Conservation (phyloP, 1,140 invertebrate species). For the Chrysopa pallens region DNA sequence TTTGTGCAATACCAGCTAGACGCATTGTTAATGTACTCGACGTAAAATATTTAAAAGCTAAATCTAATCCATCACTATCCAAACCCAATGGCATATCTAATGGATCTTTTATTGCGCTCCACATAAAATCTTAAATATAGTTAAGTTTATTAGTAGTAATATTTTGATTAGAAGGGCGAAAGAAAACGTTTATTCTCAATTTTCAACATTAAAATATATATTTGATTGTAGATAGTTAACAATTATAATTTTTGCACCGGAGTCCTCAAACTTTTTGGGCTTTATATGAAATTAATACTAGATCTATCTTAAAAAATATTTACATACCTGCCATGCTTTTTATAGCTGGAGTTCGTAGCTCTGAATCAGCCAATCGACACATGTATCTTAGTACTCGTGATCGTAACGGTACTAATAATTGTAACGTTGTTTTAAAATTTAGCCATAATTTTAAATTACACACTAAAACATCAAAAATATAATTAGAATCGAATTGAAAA, state of each 20-base stretch:
- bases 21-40: constrained; percentile 85
- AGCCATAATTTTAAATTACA: constrained; percentile 90
- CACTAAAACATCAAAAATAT: constrained; percentile 23
- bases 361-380: constrained; percentile 82
- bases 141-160: neutral
- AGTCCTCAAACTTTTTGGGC: no score
- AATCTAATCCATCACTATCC: constrained; percentile 72
- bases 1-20: constrained; percentile 76
- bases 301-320: no score
- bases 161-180: neutral
- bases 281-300: no score
- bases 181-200: neutral
- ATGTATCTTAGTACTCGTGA: constrained; percentile 78
- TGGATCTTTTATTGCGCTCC: constrained; percentile 83
- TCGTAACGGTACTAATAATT: constrained; percentile 70
- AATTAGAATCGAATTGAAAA: no score
- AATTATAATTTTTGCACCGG: no score
- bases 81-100: constrained; percentile 70
- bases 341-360: constrained; percentile 65
- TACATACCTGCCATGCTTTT: constrained; percentile 69
- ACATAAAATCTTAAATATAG: constrained; percentile 71
- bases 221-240: no score
- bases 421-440: constrained; percentile 74
- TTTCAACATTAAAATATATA: constrained; percentile 1
- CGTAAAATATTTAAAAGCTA: constrained; percentile 90